Conservation (phyloP, 2,113 vertebrate genomes). For the Stercorarius parasiticus region DNA sequence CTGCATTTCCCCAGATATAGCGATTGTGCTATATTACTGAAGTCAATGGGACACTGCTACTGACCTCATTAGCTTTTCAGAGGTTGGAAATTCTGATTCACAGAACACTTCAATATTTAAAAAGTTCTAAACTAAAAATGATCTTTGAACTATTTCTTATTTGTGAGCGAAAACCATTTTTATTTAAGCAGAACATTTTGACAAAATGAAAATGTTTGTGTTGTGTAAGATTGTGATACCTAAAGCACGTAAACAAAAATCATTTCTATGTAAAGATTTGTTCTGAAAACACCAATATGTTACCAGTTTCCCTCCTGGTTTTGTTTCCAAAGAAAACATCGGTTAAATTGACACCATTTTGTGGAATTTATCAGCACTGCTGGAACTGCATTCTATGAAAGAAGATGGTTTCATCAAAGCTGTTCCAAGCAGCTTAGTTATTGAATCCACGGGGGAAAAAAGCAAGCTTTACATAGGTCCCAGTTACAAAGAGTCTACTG, state of each 20-base stretch:
- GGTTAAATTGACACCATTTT: not conserved
- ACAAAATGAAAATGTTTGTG: not conserved
- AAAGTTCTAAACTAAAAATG: not conserved
- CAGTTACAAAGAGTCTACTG: slow-evolving; percentile 8
- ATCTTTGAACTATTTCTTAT: not conserved
- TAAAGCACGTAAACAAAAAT: not conserved
- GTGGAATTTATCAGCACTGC: not conserved
- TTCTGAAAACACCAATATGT: not conserved
- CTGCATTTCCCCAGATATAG: not conserved
- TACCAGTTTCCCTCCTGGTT: not conserved
- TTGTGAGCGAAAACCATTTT: not conserved
- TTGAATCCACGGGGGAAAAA: not conserved
- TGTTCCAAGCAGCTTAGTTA: slow-evolving; percentile 20
- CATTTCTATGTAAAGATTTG: not conserved
- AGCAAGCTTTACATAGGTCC: not conserved
- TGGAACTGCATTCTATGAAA: not conserved
- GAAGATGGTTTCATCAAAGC: slow-evolving; percentile 8
- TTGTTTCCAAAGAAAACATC: not conserved
- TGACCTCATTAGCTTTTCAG: not conserved
- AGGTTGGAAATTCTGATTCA: not conserved
- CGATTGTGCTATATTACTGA: not conserved
- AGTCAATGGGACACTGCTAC: not conserved
- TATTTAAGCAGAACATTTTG: not conserved
- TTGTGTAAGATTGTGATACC: not conserved
- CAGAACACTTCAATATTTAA: not conserved